Conservation (phyloP, 2,888 invertebrate species). For the Glyphotaelius pellucidus region DNA sequence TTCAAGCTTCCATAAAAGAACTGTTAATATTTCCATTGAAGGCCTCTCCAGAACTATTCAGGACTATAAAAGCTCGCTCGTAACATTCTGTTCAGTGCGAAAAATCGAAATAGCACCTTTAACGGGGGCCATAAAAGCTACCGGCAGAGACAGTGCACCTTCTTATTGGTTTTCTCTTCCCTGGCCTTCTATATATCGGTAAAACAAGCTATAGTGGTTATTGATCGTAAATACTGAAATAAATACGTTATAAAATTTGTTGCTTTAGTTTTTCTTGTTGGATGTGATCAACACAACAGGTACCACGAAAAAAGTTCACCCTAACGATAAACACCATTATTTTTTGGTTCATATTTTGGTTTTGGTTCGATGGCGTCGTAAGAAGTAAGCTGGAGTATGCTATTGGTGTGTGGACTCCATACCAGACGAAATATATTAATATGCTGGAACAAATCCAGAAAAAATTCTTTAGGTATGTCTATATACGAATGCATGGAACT, state of each 20-base stretch:
- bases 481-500: too few relatives aligned
- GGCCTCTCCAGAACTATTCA: not conserved
- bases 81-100: not conserved
- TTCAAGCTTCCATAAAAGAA: not conserved
- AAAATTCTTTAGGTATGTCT: too few relatives aligned
- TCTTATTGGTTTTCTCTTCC: not conserved
- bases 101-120: conserved; percentile 18
- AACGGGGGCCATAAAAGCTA: not conserved
- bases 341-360: too few relatives aligned
- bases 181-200: not conserved
- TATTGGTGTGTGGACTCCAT: too few relatives aligned
- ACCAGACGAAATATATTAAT: too few relatives aligned
- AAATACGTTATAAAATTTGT: not conserved
- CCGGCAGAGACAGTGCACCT: not conserved
- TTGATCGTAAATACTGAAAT: not conserved
- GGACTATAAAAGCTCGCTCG: not conserved
- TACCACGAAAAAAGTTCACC: too few relatives aligned
- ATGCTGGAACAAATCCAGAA: too few relatives aligned
- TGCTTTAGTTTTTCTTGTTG: not conserved
- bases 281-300: not conserved
- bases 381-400: too few relatives aligned
- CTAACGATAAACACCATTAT: too few relatives aligned
- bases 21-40: not conserved
- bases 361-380: too few relatives aligned
- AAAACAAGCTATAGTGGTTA: not conserved